Conservation (phyloP, 37 sponge, comb jelly and placozoan species). For the Chondrosia reniformis region DNA sequence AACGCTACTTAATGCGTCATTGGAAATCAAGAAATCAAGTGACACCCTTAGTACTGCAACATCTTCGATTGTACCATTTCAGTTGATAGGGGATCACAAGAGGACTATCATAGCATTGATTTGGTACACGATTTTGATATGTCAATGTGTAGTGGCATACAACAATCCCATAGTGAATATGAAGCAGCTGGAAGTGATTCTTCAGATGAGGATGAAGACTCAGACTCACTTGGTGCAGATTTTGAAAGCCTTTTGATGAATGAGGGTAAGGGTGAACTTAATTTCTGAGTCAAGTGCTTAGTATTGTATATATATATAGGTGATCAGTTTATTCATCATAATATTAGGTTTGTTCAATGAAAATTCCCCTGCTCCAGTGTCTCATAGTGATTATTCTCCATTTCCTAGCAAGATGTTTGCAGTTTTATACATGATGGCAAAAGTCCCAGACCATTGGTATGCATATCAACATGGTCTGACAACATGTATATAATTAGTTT, state of each 20-base stretch:
- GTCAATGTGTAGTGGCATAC: too few species aligned
- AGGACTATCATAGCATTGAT: too few species aligned
- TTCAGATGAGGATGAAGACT: neutral
- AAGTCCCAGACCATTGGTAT: conserved; percentile 27
- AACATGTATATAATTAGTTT: too few species aligned
- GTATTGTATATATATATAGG: neutral
- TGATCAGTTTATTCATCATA: neutral
- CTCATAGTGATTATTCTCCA: conserved; percentile 9
- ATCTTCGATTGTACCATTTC: too few species aligned
- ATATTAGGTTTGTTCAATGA: neutral
- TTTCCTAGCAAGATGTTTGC: conserved; percentile 8
- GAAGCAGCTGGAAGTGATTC: too few species aligned
- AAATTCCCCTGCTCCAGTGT: neutral
- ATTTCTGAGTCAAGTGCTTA: neutral
- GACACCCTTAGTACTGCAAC: neutral
- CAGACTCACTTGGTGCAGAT: neutral
- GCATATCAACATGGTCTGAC: neutral
- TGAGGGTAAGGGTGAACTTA: neutral
- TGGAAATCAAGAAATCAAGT: too few species aligned
- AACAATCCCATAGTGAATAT: too few species aligned
- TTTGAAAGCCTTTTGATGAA: neutral
- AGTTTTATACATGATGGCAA: neutral
- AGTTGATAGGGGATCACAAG: too few species aligned
- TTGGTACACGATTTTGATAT: too few species aligned
- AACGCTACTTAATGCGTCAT: neutral